Percentiles rank a stretch among this genome's conserved stretches.
Evolutionary conservation across 2,113 vertebrate species (phyloP).

Genomic region (Amphiprion ocellaris): DNA sequence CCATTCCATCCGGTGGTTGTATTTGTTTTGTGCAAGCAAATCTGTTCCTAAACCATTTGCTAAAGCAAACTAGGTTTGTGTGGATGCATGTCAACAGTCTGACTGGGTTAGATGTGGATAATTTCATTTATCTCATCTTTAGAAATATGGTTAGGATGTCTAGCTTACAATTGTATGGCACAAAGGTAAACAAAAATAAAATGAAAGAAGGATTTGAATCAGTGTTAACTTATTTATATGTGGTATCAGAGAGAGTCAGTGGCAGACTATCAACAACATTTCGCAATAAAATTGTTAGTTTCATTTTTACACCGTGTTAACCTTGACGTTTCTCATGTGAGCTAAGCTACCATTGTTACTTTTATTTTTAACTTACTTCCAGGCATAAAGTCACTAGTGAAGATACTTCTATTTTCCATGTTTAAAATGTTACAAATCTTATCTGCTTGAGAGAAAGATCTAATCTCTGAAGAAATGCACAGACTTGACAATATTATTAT

Average conservation of each 20-base stretch:
- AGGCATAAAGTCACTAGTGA: too few species aligned
- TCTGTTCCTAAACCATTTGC: slow-evolving; percentile 22
- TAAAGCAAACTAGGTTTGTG: slow-evolving; percentile 17
- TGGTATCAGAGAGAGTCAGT: neutral
- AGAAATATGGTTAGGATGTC: slow-evolving; percentile 5
- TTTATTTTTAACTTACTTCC: too few species aligned
- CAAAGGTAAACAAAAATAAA: neutral
- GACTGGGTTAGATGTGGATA: neutral
- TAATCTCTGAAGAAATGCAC: too few species aligned
- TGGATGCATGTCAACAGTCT: slow-evolving; percentile 6
- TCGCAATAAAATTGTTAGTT: neutral
- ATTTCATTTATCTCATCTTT: slow-evolving; percentile 2
- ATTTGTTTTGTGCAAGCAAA: slow-evolving; percentile 34
- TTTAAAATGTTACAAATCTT: too few species aligned
- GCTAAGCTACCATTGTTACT: neutral
- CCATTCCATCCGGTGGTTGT: slow-evolving; percentile 17
- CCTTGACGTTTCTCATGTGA: slow-evolving; percentile 2
- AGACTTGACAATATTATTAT: too few species aligned
- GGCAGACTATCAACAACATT: neutral
- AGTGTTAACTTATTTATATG: neutral
- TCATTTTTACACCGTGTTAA: neutral
- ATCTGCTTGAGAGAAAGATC: too few species aligned
- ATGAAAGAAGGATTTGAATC: neutral
- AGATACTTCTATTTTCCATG: too few species aligned
- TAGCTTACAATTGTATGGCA: neutral